Conservation (phyloP, 2,113 vertebrate genomes). For the Microtus ochrogaster region DNA sequence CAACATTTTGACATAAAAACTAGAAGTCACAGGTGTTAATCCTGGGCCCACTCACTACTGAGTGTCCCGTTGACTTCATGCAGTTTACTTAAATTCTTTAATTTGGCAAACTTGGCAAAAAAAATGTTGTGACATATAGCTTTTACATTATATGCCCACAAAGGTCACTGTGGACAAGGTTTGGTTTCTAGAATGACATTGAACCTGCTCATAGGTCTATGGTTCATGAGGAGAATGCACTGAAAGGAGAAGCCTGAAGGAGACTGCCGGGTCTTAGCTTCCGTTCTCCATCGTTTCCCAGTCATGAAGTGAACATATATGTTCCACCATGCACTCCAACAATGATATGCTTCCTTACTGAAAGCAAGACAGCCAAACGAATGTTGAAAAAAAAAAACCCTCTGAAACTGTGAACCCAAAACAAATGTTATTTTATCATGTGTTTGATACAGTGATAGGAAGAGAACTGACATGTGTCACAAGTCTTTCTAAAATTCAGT, state of each 20-base stretch:
- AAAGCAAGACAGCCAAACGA: not conserved
- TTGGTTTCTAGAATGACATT: not conserved
- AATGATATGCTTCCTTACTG: not conserved
- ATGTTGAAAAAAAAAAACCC: not conserved
- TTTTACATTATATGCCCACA: no score
- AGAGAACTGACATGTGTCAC: not conserved
- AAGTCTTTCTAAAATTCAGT: slow-evolving; percentile 15
- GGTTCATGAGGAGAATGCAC: not conserved
- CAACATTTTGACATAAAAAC: slow-evolving; percentile 1
- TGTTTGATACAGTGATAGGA: not conserved
- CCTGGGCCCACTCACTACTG: not conserved
- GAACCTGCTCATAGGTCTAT: not conserved
- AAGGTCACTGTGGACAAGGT: not conserved
- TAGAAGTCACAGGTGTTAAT: not conserved
- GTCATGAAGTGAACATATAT: not conserved
- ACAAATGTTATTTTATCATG: not conserved
- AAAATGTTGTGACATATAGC: not conserved
- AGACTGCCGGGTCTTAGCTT: not conserved
- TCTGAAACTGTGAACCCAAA: not conserved
- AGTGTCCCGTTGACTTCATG: not conserved
- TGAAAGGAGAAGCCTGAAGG: not conserved
- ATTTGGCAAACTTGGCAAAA: not conserved
- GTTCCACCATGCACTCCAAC: not conserved
- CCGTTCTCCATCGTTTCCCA: not conserved
- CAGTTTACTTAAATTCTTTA: not conserved